A percentile compares a stretch with the other conserved stretches of the same genome.
phyloP scores from a whole-genome alignment of 2,113 vertebrate genomes.

The Micronycteris hirsuta region DNA sequence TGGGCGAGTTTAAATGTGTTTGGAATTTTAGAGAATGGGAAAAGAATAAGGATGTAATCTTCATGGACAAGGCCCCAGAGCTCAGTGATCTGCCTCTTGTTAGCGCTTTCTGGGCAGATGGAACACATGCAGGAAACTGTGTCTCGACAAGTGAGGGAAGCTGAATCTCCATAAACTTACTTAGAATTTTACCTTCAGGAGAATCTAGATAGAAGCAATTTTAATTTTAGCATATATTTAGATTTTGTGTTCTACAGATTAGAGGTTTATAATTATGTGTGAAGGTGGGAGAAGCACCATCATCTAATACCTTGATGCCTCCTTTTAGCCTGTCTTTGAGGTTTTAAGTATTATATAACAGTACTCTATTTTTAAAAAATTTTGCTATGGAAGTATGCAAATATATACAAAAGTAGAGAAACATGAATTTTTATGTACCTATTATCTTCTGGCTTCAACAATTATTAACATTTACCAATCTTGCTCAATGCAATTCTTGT shows the following conservation, averaged over 20 bases:
- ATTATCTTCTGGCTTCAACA: not conserved
- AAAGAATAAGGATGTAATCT: not conserved
- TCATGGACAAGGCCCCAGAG: not conserved
- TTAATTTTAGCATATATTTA: not conserved
- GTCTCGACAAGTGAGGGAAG: not conserved
- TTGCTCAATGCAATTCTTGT: not conserved
- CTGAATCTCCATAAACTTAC: not conserved
- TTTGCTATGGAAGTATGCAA: not conserved
- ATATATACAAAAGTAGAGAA: not conserved
- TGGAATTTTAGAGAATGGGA: not conserved
- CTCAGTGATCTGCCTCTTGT: not conserved
- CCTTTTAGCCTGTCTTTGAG: not conserved
- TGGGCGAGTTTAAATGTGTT: not conserved
- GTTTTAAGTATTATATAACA: not conserved
- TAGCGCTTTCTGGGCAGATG: not conserved
- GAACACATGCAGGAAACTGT: not conserved
- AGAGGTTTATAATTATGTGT: not conserved
- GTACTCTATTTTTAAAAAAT: not conserved
- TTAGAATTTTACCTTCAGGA: conserved; percentile 21
- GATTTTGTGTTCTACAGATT: not conserved
- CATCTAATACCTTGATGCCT: not conserved
- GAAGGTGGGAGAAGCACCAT: not conserved
- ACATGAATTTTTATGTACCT: not conserved
- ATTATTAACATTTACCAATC: not conserved
- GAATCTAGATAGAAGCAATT: not conserved